Conservation (phyloP, 2,888 invertebrate species). For the Brachyopa scutellaris region DNA sequence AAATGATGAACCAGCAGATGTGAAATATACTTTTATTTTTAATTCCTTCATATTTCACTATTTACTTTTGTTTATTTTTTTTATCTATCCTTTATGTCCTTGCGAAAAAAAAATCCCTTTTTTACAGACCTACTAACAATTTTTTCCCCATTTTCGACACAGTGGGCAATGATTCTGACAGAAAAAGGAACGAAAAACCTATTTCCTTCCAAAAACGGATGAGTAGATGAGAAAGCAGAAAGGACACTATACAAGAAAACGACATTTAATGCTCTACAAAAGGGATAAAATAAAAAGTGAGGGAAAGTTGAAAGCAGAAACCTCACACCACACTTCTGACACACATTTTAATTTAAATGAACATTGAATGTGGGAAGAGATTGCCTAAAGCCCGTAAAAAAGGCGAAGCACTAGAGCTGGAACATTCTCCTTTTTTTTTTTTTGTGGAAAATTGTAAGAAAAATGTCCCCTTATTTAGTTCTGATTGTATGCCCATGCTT, state of each 20-base stretch:
- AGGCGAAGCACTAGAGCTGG: neutral
- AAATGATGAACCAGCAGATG: too few relatives aligned
- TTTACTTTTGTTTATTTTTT: neutral
- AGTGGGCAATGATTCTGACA: slow-evolving; percentile 12
- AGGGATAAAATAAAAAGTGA: too few relatives aligned
- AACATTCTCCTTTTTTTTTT: neutral
- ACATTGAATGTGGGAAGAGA: slow-evolving; percentile 41
- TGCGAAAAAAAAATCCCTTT: neutral
- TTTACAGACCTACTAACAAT: neutral
- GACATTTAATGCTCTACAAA: slow-evolving; percentile 17
- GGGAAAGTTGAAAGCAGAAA: neutral
- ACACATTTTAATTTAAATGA: slow-evolving; percentile 61
- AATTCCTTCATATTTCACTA: neutral
- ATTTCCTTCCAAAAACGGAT: slow-evolving; percentile 2
- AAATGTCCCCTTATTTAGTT: neutral
- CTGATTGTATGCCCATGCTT: too few relatives aligned
- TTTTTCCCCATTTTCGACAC: slow-evolving; percentile 23
- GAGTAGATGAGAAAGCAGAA: neutral
- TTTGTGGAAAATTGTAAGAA: slow-evolving; percentile 16
- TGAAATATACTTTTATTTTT: neutral
- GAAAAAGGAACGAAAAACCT: neutral
- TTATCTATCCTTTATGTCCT: neutral
- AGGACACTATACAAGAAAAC: slow-evolving; percentile 21
- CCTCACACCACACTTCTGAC: slow-evolving; percentile 30
- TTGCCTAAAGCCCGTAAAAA: neutral